These are phyloP conservation scores for Cyprichromis sp. DNA, from an alignment of 2,113 vertebrate genomes.

Conservation along the genomic window DNA sequence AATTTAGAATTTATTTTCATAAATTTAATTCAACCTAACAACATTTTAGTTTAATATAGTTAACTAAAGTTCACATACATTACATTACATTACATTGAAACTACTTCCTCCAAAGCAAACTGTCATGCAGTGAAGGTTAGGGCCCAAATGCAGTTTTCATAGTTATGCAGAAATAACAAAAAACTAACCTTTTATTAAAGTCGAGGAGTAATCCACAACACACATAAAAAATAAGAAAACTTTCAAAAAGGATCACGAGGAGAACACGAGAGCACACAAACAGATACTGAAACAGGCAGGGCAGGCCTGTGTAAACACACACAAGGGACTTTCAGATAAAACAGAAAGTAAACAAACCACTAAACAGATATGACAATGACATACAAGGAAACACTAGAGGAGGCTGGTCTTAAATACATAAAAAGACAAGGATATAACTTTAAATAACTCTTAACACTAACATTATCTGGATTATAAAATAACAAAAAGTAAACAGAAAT, in stretches of 20 bases:
- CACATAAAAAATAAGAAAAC: background rate
- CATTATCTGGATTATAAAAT: background rate
- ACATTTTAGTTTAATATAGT: background rate
- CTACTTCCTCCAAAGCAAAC: background rate
- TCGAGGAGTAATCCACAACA: background rate
- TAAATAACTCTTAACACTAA: background rate
- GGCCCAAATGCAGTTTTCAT: background rate
- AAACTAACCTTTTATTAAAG: background rate
- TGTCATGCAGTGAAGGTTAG: background rate
- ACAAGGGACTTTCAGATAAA: background rate
- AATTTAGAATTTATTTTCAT: background rate
- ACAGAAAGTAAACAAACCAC: background rate
- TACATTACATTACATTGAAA: background rate
- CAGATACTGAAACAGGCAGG: background rate
- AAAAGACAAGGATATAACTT: background rate
- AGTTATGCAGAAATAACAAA: background rate
- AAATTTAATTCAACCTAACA: background rate
- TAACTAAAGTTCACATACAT: background rate
- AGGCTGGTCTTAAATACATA: background rate
- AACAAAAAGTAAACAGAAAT: background rate
- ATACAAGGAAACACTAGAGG: background rate
- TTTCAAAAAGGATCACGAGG: background rate
- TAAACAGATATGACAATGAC: background rate
- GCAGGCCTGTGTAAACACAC: background rate
- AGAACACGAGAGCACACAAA: background rate